Percentiles rank a stretch among this genome's conserved stretches.
These are phyloP conservation scores for Hylaeus volcanicus DNA, from an alignment of 1,140 invertebrate genomes.

Conservation along the genomic window DNA sequence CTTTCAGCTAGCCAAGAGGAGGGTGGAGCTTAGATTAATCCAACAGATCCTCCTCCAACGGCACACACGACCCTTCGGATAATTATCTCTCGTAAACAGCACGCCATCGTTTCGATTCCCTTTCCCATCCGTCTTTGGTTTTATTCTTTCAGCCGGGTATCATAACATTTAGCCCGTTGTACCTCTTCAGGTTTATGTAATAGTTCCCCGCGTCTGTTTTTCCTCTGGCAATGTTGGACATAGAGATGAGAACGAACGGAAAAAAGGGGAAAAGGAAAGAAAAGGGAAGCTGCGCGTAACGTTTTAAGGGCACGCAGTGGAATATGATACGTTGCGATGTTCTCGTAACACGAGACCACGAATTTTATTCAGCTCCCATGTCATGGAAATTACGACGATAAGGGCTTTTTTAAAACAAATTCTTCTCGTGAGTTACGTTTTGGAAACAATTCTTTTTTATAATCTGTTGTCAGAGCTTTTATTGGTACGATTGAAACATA, in stretches of 20 bases:
- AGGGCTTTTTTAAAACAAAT: no score
- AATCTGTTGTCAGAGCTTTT: no score
- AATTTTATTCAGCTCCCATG: neutral
- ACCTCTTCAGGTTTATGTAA: conserved; percentile 52
- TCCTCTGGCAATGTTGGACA: conserved; percentile 28
- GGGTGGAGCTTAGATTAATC: conserved; percentile 4
- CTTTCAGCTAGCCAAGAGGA: neutral
- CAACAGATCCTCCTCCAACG: neutral
- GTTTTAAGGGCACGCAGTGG: conserved; percentile 22
- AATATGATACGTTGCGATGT: conserved; percentile 3
- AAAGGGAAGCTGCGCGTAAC: conserved; percentile 3
- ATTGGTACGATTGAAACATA: no score
- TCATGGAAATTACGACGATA: neutral
- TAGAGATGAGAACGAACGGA: neutral
- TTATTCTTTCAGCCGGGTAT: conserved; percentile 20
- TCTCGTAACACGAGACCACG: conserved; percentile 6
- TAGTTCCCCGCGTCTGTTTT: conserved; percentile 40
- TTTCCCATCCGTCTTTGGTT: neutral
- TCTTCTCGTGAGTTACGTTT: no score
- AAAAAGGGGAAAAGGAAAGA: neutral
- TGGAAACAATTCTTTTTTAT: no score
- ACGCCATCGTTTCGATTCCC: neutral
- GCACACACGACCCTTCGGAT: neutral
- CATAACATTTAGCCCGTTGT: conserved; percentile 44
- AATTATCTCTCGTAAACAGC: conserved; percentile 31